Evolutionary conservation across 2,797 vertebrate species (phyloP).

Genomic region (Gephyroberyx darwinii): DNA sequence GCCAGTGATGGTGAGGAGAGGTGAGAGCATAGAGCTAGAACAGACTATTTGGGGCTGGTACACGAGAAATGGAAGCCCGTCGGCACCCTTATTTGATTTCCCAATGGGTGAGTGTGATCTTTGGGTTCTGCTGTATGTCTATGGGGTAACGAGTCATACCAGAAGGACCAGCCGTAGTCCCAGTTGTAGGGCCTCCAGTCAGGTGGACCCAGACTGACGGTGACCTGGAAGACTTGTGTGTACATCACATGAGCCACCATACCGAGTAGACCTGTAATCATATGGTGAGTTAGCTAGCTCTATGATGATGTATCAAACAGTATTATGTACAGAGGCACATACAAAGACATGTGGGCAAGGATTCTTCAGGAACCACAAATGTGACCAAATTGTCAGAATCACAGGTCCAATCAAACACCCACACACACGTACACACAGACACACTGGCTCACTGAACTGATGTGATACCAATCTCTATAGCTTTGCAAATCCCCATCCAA

Average conservation of each 20-base stretch:
- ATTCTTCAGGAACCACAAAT: background rate
- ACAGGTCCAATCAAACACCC: background rate
- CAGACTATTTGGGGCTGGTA: conserved; percentile 22
- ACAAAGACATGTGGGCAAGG: background rate
- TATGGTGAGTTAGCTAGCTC: background rate
- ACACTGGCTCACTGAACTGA: background rate
- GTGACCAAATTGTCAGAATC: background rate
- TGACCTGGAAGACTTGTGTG: conserved; percentile 91
- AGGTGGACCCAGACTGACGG: conserved; percentile 88
- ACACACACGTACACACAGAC: background rate
- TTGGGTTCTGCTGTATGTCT: background rate
- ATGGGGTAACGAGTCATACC: conserved; percentile 74
- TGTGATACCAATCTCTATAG: background rate
- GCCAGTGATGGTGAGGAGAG: conserved; percentile 59
- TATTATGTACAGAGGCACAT: background rate
- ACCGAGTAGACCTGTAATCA: conserved; percentile 88
- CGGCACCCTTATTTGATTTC: background rate
- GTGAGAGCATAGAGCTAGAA: conserved; percentile 42
- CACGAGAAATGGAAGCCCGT: conserved; percentile 2
- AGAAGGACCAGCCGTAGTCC: conserved; percentile 94
- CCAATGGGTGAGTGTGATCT: background rate
- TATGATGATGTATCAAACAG: background rate
- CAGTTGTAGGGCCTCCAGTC: conserved; percentile 92
- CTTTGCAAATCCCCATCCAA: conserved; percentile 17
- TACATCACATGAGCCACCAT: conserved; percentile 96